These are phyloP conservation scores for Nymphalis polychloros DNA, from an alignment of 2,888 invertebrate genomes.

Conservation along the genomic window DNA sequence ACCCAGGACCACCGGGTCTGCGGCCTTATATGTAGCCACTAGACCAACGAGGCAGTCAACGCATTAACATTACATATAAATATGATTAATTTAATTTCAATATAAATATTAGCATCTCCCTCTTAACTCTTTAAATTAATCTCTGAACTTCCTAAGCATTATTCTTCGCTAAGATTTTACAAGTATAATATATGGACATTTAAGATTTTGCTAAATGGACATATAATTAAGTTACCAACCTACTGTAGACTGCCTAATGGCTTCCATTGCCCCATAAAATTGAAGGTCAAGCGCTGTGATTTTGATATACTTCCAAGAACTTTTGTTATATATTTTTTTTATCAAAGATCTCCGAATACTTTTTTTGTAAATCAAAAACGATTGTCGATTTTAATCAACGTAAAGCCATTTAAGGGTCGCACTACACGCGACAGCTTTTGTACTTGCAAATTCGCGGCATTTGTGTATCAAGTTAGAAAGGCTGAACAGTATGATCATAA, in stretches of 20 bases:
- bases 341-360: not conserved
- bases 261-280: constrained; percentile 7
- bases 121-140: too few relatives aligned
- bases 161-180: not conserved
- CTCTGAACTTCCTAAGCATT: not conserved
- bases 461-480: not conserved
- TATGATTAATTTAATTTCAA: not conserved
- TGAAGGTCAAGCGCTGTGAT: constrained; percentile 3
- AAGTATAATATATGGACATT: constrained; percentile 3
- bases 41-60: too few relatives aligned
- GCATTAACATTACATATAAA: too few relatives aligned
- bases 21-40: too few relatives aligned
- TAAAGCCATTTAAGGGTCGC: not conserved
- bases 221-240: constrained; percentile 25
- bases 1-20: too few relatives aligned
- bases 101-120: not conserved
- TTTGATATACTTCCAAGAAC: constrained; percentile 8
- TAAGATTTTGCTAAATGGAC: constrained; percentile 9
- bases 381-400: not conserved
- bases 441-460: not conserved
- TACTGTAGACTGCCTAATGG: constrained; percentile 22
- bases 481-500: too few relatives aligned
- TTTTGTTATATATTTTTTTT: not conserved
- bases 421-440: not conserved
- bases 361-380: not conserved